phyloP scores from a whole-genome alignment of 2,888 invertebrate species.

The Lapara coniferarum region DNA sequence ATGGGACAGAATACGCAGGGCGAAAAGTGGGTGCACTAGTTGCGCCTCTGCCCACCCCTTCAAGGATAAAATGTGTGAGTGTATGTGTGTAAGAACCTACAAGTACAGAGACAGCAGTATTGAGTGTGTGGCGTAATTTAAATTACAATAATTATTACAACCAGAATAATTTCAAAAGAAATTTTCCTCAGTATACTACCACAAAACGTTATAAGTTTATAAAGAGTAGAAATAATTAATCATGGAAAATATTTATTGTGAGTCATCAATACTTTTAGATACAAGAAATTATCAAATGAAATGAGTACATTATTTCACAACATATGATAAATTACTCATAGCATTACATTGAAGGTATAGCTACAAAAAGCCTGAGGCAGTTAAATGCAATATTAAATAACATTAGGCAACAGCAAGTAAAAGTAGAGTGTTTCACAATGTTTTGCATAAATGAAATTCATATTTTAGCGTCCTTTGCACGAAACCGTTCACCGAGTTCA shows the following conservation, averaged over 20 bases:
- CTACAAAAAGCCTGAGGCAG: background rate
- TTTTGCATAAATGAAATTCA: background rate
- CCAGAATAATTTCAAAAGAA: background rate
- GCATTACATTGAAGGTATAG: too few relatives aligned
- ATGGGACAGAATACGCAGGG: too few relatives aligned
- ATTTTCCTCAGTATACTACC: background rate
- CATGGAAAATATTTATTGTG: background rate
- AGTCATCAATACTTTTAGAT: constrained; percentile 6
- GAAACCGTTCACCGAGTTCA: constrained; percentile 8
- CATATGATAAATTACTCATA: background rate
- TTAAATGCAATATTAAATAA: background rate
- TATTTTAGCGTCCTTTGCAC: background rate
- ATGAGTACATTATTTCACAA: background rate
- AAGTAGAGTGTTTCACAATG: background rate
- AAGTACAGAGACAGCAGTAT: too few relatives aligned
- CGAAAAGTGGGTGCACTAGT: too few relatives aligned
- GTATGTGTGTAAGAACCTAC: too few relatives aligned
- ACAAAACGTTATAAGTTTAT: background rate
- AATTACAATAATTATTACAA: too few relatives aligned
- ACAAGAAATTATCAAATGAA: background rate
- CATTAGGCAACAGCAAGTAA: background rate
- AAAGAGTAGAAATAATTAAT: background rate
- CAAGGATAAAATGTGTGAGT: too few relatives aligned
- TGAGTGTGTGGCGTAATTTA: too few relatives aligned
- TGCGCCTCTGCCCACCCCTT: too few relatives aligned